Base-by-base conservation (phyloP, 2,113 vertebrate species). In the Sceloporus undulatus region DNA sequence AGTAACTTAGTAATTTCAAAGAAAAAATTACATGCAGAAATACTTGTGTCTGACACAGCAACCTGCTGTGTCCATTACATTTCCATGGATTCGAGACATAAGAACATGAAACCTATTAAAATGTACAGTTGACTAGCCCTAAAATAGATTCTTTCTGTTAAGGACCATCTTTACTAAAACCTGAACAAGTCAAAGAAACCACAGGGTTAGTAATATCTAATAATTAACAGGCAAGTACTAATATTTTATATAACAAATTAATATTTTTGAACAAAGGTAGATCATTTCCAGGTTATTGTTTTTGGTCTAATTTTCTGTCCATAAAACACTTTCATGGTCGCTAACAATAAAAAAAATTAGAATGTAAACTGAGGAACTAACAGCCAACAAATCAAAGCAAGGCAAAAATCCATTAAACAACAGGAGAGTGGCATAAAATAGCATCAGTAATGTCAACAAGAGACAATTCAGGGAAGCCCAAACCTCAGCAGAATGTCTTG, bases 1-100 rank as follows among this genome's bases (percentile, higher is more conserved):
- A 88, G 62, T 80, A 27, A 75, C 80, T 92, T 87, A 74, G n/a
- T 9, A 84, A 88, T 82, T 92, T 65, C 66, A 56, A 16, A 54
- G 54, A 81, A 68, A 27, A 18, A 59, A 42, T 84, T 34, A 0
- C 23, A 23, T 88, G 87, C 14, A 68, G 3, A 88, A 90, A 79
- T 86, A 83, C 7, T 89, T 90, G 65, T 75, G 82, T 0, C 0
- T 5, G 13, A 75, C 85, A 9, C 16, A 65, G 19, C 52, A 89
- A 87, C 74, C 54, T 81, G 52, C 48, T 85, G 90, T 85, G 86
- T 82, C 56, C 76, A 66, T 76, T 76, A 42, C n/a, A 65, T 85
- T 16, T 19, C 25, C 8, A 65, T 85, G 59, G 25, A 29, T 19
- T 77, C 13, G 29, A 42, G 14, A 7, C 10, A 0, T 21, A 85